phyloP scores from a whole-genome alignment of 2,888 invertebrate species.

The Syrphus vitripennis region DNA sequence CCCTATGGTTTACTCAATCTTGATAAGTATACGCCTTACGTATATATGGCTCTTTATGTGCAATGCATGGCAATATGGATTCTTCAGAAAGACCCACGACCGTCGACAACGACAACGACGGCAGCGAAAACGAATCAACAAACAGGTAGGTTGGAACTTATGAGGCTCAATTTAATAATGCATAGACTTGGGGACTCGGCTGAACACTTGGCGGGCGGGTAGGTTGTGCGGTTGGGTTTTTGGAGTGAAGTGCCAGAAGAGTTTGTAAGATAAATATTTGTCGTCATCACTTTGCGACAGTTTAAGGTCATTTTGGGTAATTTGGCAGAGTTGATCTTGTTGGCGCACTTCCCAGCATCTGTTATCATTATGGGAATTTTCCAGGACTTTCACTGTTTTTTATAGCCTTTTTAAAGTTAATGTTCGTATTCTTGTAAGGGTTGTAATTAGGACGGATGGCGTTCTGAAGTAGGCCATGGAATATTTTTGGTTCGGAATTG shows the following conservation, averaged over 20 bases:
- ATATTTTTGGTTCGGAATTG: not conserved
- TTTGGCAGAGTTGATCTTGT: constrained; percentile 13
- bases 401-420: not conserved
- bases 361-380: not conserved
- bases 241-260: not conserved
- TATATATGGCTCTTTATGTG: constrained; percentile 14
- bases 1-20: constrained; percentile 45
- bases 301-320: constrained; percentile 17
- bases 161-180: constrained; percentile 22
- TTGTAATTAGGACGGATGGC: not conserved
- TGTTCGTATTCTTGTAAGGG: not conserved
- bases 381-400: not conserved
- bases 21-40: constrained; percentile 27
- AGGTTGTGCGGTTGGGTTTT: not conserved
- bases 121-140: not conserved
- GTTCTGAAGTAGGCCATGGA: not conserved
- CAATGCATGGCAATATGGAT: not conserved
- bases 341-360: not conserved
- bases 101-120: not conserved
- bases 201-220: not conserved
- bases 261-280: constrained; percentile 15
- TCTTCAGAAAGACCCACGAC: not conserved
- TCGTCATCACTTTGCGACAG: constrained; percentile 6
- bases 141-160: constrained; percentile 49
- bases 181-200: constrained; percentile 18